Percentiles rank a stretch among this genome's conserved stretches.
These are phyloP conservation scores for Odontothrips loti DNA, from an alignment of 2,888 invertebrate genomes.

Conservation along the genomic window DNA sequence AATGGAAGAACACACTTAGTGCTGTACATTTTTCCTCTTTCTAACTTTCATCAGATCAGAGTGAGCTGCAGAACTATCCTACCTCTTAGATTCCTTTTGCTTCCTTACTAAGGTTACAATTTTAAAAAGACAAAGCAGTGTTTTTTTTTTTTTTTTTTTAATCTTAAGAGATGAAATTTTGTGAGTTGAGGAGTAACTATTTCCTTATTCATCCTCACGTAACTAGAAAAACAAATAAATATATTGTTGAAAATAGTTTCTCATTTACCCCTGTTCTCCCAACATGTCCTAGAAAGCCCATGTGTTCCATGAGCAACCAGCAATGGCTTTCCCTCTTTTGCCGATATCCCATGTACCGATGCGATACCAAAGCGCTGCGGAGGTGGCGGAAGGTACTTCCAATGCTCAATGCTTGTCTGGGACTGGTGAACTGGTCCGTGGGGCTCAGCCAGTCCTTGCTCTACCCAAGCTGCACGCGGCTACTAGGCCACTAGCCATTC, in stretches of 20 bases:
- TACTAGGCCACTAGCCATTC: no score
- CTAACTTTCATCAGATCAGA: background rate
- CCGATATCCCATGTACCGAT: no score
- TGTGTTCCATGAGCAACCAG: no score
- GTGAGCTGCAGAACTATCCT: background rate
- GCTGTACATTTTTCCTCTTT: background rate
- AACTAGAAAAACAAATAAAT: background rate
- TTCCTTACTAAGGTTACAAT: background rate
- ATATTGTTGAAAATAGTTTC: background rate
- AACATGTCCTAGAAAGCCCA: no score
- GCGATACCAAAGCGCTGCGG: no score
- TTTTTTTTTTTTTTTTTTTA: background rate
- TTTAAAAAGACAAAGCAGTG: background rate
- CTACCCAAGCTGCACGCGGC: no score
- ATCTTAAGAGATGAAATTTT: background rate
- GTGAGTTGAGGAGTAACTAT: background rate
- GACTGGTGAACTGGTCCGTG: no score
- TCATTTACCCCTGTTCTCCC: no score
- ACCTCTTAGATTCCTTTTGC: background rate
- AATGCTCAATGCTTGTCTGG: no score
- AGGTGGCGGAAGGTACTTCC: no score
- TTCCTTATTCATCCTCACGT: slow-evolving; percentile 7
- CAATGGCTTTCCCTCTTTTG: no score
- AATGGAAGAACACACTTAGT: background rate
- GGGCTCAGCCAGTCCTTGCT: no score